Evolutionary conservation across 2,888 invertebrate genomes (phyloP).

Genomic region (Dolichopus griseipennis): DNA sequence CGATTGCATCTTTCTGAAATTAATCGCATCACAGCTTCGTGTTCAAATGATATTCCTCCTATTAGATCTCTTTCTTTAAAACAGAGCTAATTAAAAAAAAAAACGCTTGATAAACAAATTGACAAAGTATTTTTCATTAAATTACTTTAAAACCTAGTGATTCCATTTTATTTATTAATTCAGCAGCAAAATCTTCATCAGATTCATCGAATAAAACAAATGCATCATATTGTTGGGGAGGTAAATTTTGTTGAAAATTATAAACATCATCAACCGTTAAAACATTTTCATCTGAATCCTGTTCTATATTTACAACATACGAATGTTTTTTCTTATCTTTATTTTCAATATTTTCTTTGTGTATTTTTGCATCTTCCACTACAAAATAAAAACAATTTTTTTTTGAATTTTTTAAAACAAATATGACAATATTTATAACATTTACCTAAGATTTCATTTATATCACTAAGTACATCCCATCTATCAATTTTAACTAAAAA

Average conservation of each 20-base stretch:
- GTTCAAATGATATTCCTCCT: constrained; percentile 60
- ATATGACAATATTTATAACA: constrained; percentile 15
- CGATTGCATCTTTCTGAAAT: constrained; percentile 69
- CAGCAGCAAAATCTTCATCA: constrained; percentile 60
- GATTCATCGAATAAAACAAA: constrained; percentile 67
- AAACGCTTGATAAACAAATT: not conserved
- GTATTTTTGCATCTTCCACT: constrained; percentile 23
- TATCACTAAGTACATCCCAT: constrained; percentile 67
- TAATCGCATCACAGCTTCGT: constrained; percentile 61
- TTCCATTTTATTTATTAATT: constrained; percentile 56
- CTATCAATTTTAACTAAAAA: constrained; percentile 60
- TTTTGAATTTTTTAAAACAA: not conserved
- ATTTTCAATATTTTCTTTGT: constrained; percentile 16
- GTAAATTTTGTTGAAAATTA: constrained; percentile 42
- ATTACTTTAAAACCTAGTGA: constrained; percentile 55
- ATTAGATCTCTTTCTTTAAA: constrained; percentile 64
- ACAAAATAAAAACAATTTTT: not conserved
- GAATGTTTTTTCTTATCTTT: not conserved
- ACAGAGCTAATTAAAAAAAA: constrained; percentile 53
- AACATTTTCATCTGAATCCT: constrained; percentile 24
- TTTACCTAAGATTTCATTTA: constrained; percentile 48
- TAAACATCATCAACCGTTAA: constrained; percentile 50
- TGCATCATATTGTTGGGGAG: constrained; percentile 63
- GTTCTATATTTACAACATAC: not conserved
- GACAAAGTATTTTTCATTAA: not conserved